Conservation (phyloP, 2,113 vertebrate species). For the Telmatochromis sp. region DNA sequence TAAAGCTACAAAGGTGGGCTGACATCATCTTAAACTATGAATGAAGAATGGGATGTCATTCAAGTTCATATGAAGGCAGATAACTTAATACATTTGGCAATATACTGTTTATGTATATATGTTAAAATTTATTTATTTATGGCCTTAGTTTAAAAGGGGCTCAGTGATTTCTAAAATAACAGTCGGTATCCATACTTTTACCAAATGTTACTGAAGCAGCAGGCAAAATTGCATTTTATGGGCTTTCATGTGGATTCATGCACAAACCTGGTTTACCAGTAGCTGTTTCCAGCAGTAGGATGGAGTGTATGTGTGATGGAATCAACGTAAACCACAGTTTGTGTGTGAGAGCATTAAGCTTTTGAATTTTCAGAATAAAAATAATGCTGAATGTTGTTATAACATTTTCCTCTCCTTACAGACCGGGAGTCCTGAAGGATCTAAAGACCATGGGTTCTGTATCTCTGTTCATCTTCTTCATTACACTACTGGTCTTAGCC, state of each 20-base stretch:
- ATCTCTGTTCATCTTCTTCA: conserved; percentile 93
- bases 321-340: not conserved
- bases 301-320: not conserved
- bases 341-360: not conserved
- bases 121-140: not conserved
- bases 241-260: not conserved
- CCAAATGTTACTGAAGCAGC: not conserved
- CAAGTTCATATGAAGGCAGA: not conserved
- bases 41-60: not conserved
- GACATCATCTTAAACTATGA: not conserved
- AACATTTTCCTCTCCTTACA: conserved; percentile 25
- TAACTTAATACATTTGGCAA: not conserved
- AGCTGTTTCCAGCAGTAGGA: not conserved
- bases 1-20: not conserved
- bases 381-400: not conserved
- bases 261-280: not conserved
- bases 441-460: conserved; percentile 96
- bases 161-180: not conserved
- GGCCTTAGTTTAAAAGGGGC: not conserved
- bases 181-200: not conserved
- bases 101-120: not conserved
- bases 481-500: conserved; percentile 90
- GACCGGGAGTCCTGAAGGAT: conserved; percentile 94
- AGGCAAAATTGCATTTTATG: rapidly evolving
- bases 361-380: not conserved